Evolutionary conservation across 2,888 invertebrate genomes (phyloP), one percentile per base, ranked within the genome.

Genomic region (Aleiodes alternator): DNA sequence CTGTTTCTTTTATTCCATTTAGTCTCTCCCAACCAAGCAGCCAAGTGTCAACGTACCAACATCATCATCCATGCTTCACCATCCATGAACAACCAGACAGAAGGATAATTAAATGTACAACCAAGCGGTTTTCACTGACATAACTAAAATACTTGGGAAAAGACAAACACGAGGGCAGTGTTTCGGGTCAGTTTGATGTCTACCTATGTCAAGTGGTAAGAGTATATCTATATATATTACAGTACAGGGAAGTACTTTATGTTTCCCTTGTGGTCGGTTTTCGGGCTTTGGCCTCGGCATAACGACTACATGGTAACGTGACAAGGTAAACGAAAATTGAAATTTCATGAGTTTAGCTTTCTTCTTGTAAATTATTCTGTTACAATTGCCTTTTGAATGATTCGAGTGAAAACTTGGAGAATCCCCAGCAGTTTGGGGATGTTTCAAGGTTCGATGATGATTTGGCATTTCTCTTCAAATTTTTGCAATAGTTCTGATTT

Each of bases 131-230:
- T 38, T 14, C 34, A 14, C 34, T n/a, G 14, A 31, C 59, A 31
- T 57, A 57, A 29, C 51, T 51, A 14, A 34, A n/a, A 31, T 31
- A 34, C 34, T 34, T 59, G 34, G 43, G 43, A 59, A 59, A 59
- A 34, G 59, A 34, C 59, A 59, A 59, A 34, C 59, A 59, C 59
- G 34, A 59, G 23, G 11, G 31, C 31, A 57, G 57, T 59, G 51
- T 23, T 51, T 50, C 12, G 68, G 68, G 68, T 53, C 31, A 69
- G 12, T 69, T 69, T 53, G 53, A 55, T 38, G 31, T 69, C n/a
- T 51, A 69, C 69, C 69, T 53, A 53, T 53, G 53, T 69, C 69
- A 69, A 69, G 53, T 38, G 55, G 55, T 38, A 8, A 69, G 34
- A 53, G 34, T 53, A 34, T 59, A 59, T 23, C 23, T 59, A 34